Evolutionary conservation across 2,797 vertebrate genomes (phyloP).

Genomic region (Sebastes aleutianus): DNA sequence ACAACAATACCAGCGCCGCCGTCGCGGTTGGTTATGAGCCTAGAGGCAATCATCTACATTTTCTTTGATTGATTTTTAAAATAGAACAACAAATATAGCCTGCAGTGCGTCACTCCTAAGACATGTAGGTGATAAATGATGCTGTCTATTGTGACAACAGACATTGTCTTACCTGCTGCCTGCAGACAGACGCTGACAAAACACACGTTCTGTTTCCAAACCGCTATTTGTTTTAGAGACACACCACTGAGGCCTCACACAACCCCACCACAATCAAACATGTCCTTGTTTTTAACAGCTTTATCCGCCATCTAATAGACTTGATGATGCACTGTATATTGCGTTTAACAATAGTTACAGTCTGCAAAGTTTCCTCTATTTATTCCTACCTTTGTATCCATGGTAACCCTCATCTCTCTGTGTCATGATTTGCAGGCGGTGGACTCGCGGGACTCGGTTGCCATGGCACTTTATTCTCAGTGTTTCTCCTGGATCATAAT

Average conservation of each 20-base stretch:
- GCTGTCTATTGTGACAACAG: conserved; percentile 68
- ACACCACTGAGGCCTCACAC: conserved; percentile 22
- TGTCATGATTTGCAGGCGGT: conserved; percentile 81
- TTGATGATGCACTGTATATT: neutral
- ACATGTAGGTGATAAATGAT: conserved; percentile 42
- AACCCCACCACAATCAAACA: neutral
- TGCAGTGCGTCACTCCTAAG: conserved; percentile 18
- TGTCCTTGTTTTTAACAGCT: conserved; percentile 21
- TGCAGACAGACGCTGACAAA: conserved; percentile 53
- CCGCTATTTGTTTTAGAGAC: conserved; percentile 41
- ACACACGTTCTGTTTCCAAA: conserved; percentile 47
- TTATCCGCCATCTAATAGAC: conserved; percentile 8
- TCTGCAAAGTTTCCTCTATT: conserved; percentile 14
- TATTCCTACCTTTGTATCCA: conserved; percentile 11
- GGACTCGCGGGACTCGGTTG: conserved; percentile 90
- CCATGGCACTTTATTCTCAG: conserved; percentile 93
- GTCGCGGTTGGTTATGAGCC: neutral
- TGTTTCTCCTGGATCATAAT: conserved; percentile 94
- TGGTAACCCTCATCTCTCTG: conserved; percentile 14
- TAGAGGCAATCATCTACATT: neutral
- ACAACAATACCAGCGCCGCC: neutral
- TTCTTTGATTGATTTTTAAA: conserved; percentile 21
- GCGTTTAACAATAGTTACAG: neutral
- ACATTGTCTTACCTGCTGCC: conserved; percentile 21
- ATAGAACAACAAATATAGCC: neutral